Evolutionary conservation across 2,113 vertebrate genomes (phyloP), one percentile per base, ranked within the genome.

Genomic region (Tachysurus vachellii): DNA sequence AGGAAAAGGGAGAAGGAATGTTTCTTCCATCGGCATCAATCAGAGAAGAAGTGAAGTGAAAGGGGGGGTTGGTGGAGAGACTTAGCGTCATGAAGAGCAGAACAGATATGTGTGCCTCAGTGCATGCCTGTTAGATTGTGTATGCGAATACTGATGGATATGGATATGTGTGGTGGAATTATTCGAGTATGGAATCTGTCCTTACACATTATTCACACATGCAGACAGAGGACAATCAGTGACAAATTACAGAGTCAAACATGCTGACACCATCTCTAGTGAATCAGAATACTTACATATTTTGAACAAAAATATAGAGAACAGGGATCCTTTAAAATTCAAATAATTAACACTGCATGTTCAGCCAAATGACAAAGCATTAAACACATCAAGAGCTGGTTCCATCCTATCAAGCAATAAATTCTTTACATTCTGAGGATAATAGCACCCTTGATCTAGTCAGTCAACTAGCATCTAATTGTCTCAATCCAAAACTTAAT

Each of bases 11-110:
- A 81, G 62, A 87, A 64, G 28, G 76, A 87, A 87, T 50, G 89
- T 80, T 88, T 90, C 90, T 86, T 86, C 87, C 86, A 90, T 87
- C 87, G 89, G 85, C 89, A 91, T 91, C 90, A 88, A 90, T 92
- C 90, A 91, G 88, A 79, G 83, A 83, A 70, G 90, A 77, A 91
- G 88, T 88, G 89, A 77, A 91, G 88, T 88, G 83, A 85, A 88
- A 86, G 90, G 89, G 90, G 87, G 92, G 90, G 85, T 89, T 85
- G 87, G 54, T 80, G 82, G 77, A 87, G 80, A 85, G 83, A 82
- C 47, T 61, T 82, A 50, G 83, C 90, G 86, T 86, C 91, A 88
- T 88, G 81, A 86, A 80, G 36, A 87, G 86, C 80, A 47, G n/a
- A 31, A 68, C 50, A 77, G 70, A 73, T 81, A 16, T 28, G 17